A percentile compares a stretch with the other conserved stretches of the same genome.
Conservation (phyloP, 37 sponge, comb jelly and placozoan species). For the Crambe crambe region DNA sequence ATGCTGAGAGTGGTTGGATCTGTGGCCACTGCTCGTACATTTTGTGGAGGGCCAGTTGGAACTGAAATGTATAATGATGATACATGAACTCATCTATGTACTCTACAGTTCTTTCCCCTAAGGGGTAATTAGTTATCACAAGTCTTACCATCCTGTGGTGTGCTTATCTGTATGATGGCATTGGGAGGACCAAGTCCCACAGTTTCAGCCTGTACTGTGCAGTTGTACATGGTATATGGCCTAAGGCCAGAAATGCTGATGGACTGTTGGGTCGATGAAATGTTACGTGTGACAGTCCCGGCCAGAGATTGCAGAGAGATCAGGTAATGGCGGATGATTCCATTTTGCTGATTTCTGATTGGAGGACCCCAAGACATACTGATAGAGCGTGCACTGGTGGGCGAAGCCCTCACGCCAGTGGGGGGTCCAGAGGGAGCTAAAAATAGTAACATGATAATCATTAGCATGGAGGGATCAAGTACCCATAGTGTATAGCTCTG, state of each 20-base stretch:
- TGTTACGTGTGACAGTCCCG: not conserved
- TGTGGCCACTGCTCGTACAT: not conserved
- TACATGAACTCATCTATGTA: too few species aligned
- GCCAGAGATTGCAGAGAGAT: not conserved
- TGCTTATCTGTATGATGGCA: not conserved
- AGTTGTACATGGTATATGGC: conserved; percentile 23
- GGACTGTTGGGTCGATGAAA: not conserved
- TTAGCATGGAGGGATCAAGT: too few species aligned
- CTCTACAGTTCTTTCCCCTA: too few species aligned
- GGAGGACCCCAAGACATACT: conserved; percentile 33
- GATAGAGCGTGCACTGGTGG: not conserved
- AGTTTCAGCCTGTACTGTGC: conserved; percentile 1
- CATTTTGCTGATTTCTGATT: conserved; percentile 8
- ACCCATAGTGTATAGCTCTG: too few species aligned
- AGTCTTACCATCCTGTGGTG: conserved; percentile 12
- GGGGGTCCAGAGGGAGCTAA: conserved; percentile 25
- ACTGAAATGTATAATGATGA: too few species aligned
- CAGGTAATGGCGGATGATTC: conserved; percentile 18
- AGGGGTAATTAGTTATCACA: too few species aligned
- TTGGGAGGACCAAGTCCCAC: not conserved
- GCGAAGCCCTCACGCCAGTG: not conserved
- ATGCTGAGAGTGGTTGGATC: not conserved
- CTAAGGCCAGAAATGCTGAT: not conserved
- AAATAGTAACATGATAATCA: not conserved
- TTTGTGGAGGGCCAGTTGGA: conserved; percentile 23